These are phyloP conservation scores for Bombus pyrosoma DNA, from an alignment of 1,140 invertebrate genomes.

Conservation along the genomic window DNA sequence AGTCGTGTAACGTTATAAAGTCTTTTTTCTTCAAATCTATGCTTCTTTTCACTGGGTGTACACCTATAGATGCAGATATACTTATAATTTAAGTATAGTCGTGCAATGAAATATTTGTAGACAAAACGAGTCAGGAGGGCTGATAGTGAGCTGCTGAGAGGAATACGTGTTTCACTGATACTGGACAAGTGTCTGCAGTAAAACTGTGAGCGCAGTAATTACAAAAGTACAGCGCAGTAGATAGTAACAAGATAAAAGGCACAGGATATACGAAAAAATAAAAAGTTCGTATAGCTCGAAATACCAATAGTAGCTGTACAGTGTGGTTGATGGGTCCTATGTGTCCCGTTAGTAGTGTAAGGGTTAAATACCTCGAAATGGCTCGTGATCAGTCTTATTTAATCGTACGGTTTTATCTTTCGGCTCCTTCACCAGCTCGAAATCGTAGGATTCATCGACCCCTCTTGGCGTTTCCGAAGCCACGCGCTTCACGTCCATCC, in stretches of 20 bases:
- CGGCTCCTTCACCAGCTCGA: not conserved
- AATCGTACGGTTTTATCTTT: not conserved
- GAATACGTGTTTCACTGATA: too few relatives aligned
- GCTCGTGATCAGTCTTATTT: conserved; percentile 21
- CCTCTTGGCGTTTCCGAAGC: not conserved
- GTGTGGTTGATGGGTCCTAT: not conserved
- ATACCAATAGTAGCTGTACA: not conserved
- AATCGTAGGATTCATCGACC: conserved; percentile 1
- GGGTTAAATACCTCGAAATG: not conserved
- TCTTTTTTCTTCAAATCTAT: not conserved
- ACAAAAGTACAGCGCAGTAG: not conserved
- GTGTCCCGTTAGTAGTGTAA: not conserved
- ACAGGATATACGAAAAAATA: too few relatives aligned
- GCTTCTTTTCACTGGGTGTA: not conserved
- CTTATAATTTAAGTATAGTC: too few relatives aligned
- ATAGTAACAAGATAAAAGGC: too few relatives aligned
- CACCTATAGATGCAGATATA: too few relatives aligned
- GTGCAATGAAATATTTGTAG: not conserved
- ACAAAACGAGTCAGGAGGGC: not conserved
- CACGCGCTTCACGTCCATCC: not conserved
- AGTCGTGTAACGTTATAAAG: not conserved
- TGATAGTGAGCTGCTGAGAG: too few relatives aligned
- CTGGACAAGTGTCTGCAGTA: not conserved
- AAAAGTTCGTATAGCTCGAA: too few relatives aligned
- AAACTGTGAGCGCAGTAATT: not conserved